Base-by-base conservation (phyloP, 2,888 invertebrate species). In the Chromoteleia sp. region DNA sequence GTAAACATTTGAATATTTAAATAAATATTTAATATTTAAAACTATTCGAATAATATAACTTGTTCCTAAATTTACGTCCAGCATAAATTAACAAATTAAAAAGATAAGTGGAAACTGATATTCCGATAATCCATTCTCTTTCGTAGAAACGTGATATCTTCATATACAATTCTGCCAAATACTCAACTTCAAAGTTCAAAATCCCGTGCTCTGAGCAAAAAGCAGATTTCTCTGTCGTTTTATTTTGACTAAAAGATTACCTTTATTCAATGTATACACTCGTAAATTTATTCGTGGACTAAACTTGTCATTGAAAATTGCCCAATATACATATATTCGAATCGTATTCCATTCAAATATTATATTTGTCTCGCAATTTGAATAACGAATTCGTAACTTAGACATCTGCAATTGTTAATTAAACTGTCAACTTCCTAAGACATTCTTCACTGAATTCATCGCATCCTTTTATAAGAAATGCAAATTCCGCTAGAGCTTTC, bases 171-270 rank as follows among this genome's bases (percentile, higher is more conserved):
- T 50, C 14, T 29, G 29, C 14, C 25, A 50, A 50, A 50, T 29
- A 14, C 50, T 29, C n/a, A 17, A 43, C 17, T 43, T 43, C 43
- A 58, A 21, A 58, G 58, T 17, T 58, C 58, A 25, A 41, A 41
- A 21, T 39, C 39, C 36, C 39, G 25, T 58, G 7, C 58, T 36
- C 36, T 56, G 19, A 19, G n/a, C 2, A 17, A n/a, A 12, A 17
- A 19, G 36, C 17, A 58, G 39, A 39, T 36, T 56, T 21, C 21
- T 39, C 39, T 7, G 43, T 43, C 58, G 8, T 25, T 39, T 41
- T 12, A 58, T 58, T 58, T 58, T 21, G 17, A 12, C 33, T 58
- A 41, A 58, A 41, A 58, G 58, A 58, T 58, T 58, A 58, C 58
- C 3, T 58, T 39, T 41, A 21, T 17, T 58, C 58, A 58, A 58